Evolutionary conservation across 35 echinoderm and acorn worm species (phyloP), one percentile per base, ranked within the genome.

Genomic region (Ophiothrix spiculata): DNA sequence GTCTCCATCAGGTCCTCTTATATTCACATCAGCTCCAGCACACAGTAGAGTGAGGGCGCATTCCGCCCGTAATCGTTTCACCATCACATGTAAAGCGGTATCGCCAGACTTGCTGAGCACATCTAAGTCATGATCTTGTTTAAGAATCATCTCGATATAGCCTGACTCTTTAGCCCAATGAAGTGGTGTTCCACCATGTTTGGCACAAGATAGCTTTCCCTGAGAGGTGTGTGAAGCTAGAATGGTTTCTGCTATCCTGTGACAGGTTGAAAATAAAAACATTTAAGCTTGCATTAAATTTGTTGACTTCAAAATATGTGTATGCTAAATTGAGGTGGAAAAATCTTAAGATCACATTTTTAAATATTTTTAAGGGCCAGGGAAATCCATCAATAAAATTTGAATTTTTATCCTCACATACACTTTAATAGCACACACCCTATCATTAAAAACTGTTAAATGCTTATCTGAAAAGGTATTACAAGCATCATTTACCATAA

Each of bases 41-140:
- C 84, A 86, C 56, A 97, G 56, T 16, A 97, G 31, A 3, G 84
- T 33, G 56, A 90, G 83, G 13, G 84, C 80, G 39, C 95, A 97
- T 12, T 84, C 78, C 28, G 46, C 75, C 41, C 95, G 86, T 33
- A 81, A 69, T 16, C 87, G 38, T 56, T 84, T 86, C 45, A 93
- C 85, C 95, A 97, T 97, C 73, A 97, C 86, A 49, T 88, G 88
- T 1, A 97, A 77, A 0, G 95, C 87, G 0, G 95, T 93, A 39
- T 99, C 92, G 0, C 92, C 92, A 0, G 84, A 94, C 73, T 99
- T 94, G 81, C 92, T 99, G 23, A 84, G 79, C 25, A 82, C 89
- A 28, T 94, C 90, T 16, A 86, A 84, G 21, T 64, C 45, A 49
- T 85, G 83, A n/a, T 89, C 60, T 64, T 73, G 56, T 42, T 90